Evolutionary conservation across 1,140 invertebrate genomes (phyloP).

Genomic region (roundworm (Caenorhabditis elegans)): DNA sequence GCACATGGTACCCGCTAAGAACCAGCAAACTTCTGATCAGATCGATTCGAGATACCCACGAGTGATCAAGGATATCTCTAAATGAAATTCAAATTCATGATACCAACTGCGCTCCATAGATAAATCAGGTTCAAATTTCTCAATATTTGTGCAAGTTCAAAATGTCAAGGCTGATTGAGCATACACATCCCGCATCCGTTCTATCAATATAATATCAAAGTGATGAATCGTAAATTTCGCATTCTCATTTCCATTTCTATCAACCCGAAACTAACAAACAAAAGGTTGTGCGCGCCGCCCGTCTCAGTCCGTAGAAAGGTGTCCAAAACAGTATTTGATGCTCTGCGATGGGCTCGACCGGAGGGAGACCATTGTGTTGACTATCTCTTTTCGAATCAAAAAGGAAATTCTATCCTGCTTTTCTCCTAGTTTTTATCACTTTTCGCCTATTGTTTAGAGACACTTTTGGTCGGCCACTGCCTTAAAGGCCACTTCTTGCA

Average conservation of each 20-base stretch:
- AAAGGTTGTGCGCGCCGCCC: no score
- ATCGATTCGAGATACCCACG: no score
- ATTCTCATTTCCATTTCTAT: conserved; percentile 6
- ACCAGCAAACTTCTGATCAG: no score
- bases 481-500: neutral
- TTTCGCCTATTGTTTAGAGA: neutral
- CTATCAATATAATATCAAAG: neutral
- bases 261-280: neutral
- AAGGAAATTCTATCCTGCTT: neutral
- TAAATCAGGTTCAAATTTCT: no score
- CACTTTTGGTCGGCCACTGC: neutral
- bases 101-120: no score
- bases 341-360: neutral
- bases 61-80: no score
- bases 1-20: no score
- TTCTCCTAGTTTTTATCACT: neutral
- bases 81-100: no score
- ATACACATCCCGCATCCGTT: neutral
- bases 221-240: neutral
- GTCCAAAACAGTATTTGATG: conserved; percentile 3
- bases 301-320: neutral
- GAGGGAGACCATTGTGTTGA: neutral
- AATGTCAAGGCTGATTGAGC: neutral
- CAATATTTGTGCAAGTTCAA: no score
- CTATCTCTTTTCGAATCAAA: neutral